Evolutionary conservation across 35 echinoderm and acorn worm genomes (phyloP), one percentile per base, ranked within the genome.

Genomic region (Heliocidaris erythrogramma): DNA sequence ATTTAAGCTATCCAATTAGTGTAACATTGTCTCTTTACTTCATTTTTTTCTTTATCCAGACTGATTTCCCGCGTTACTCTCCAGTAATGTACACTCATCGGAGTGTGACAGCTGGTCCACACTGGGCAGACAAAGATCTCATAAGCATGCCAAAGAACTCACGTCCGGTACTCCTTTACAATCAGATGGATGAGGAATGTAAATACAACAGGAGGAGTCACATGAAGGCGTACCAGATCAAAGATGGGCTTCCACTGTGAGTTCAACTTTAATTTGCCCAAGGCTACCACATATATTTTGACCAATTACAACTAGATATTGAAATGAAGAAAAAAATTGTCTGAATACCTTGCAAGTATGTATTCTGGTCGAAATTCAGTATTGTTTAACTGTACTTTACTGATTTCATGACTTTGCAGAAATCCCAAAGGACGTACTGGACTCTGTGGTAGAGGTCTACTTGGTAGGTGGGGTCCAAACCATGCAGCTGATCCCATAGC

Each of bases 401-500:
- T 78, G 65, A 89, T 89, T 89, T 35, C 32, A 16, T 89, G 30
- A 17, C 24, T 2, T 30, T 65, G 13, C 85, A 98, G 97, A 69
- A 98, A 98, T 94, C 97, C 97, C 53, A 95, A 97, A 88, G 97
- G 97, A 30, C 92, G 97, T n/a, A 98, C 97, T 86, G 97, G 97
- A 42, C 93, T 98, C 30, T 93, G 93, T 31, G 97, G 97, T 13
- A 93, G 97, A 12, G 97, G 97, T 78, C 85, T 96, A 30, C 88
- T 98, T 30, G 97, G 97, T 17, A 94, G 97, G 48, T 98, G 97
- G 97, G 97, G 97, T 93, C 97, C 97, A 91, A 98, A 98, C 59
- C 97, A 98, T 95, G 97, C 97, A 85, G 97, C 97, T 29, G 97
- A 98, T 95, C 97, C 97, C 14, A 96, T 98, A 35, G 97, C 96